Evolutionary conservation across 1,140 invertebrate genomes (phyloP), one percentile per base, ranked within the genome.

Genomic region (Stegodyphus dumicola): DNA sequence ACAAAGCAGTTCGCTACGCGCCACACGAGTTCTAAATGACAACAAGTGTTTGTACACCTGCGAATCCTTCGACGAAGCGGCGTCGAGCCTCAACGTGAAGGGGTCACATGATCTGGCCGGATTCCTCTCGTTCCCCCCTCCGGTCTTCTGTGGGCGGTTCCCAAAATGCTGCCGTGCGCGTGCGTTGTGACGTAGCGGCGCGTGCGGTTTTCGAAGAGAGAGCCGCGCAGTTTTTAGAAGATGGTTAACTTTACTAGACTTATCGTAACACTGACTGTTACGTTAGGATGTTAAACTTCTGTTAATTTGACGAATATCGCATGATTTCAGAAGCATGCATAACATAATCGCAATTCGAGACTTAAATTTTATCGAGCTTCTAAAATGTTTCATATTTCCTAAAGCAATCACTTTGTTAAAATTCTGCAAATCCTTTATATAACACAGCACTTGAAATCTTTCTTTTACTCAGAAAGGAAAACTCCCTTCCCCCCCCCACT

Each of bases 1-100:
- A 33, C 33, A 33, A 33, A 33, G 33, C 33, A 33, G 33, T 33
- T 33, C 33, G 1, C 33, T 33, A 33, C 33, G 60, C 60, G 60
- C 10, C 60, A 11, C 60, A n/a, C 60, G 60, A 10, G 33, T 13
- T 71, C 11, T 5, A 10, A 71, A 51, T 17, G 54, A 78, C 54
- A 52, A 78, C 77, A 78, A 78, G 65, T 69, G 64, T 78, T 78
- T 15, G 77, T 53, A 49, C 77, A 78, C 77, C 77, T 78, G 77
- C 77, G 65, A 52, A 51, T 18, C 54, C 66, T 77, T 77, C 75
- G 33, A 77, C 75, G 75, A 77, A 77, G 49, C 49, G 60, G 48
- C 9, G 49, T 15, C 60, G 54, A 9, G 48, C 51, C 77, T 77
- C 33, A 33, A 33, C 52, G 13, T 60, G 66, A 18, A 67, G 66